Evolutionary conservation across 2,797 vertebrate species (phyloP).

Genomic region (Apodemus agrarius): DNA sequence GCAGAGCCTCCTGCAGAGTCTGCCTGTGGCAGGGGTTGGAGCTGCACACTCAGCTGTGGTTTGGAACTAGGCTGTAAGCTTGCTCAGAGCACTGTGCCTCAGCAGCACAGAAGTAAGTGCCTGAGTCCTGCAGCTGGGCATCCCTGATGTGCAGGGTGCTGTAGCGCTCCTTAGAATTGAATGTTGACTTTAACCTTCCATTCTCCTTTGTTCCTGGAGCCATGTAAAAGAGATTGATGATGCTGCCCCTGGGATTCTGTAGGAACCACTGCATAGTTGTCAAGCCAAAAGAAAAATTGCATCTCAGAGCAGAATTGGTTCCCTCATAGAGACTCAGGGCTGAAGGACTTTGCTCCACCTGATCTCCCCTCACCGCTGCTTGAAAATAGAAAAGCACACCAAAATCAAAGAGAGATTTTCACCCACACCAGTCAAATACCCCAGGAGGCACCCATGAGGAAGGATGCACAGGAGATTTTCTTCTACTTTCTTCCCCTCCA

Average conservation of each 20-base stretch:
- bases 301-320: background rate
- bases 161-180: background rate
- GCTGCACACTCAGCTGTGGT: background rate
- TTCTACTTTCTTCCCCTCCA: rapidly evolving
- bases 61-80: background rate
- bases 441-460: background rate
- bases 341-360: background rate
- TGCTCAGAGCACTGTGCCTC: background rate
- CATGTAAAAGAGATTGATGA: background rate
- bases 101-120: background rate
- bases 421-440: background rate
- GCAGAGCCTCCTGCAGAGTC: background rate
- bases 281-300: background rate
- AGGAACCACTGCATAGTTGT: background rate
- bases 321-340: background rate
- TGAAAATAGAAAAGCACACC: background rate
- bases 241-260: background rate
- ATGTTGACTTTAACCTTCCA: background rate
- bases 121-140: background rate
- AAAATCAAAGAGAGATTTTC: background rate
- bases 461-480: background rate
- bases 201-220: background rate
- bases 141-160: background rate
- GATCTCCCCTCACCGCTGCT: background rate
- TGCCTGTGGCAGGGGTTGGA: background rate